A percentile compares a stretch with the other conserved stretches of the same genome.
phyloP scores from a whole-genome alignment of 2,113 vertebrate species.

The Suricata suricatta region DNA sequence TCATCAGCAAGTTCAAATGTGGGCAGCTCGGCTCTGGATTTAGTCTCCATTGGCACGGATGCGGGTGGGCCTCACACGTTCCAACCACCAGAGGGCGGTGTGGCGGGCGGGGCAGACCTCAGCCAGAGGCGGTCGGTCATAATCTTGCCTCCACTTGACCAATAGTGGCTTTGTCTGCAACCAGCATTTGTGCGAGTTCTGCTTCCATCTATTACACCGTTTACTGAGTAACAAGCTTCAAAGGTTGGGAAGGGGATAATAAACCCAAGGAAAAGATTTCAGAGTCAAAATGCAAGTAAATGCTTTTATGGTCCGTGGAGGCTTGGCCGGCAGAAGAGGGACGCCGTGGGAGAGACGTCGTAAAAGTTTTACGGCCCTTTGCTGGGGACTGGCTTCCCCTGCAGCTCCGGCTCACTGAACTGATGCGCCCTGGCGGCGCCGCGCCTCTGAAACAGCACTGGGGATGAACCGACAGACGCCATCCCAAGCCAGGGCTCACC shows the following conservation, averaged over 20 bases:
- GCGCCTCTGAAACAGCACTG: accelerated
- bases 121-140: accelerated
- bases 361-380: not conserved
- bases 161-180: not conserved
- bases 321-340: not conserved
- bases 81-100: accelerated
- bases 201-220: not conserved
- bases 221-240: conserved; percentile 26
- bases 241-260: not conserved
- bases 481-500: not conserved
- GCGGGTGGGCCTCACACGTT: not conserved
- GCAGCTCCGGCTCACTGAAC: not conserved
- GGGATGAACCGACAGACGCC: not conserved
- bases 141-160: not conserved
- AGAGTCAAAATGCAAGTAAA: not conserved
- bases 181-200: not conserved
- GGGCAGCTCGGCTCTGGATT: not conserved
- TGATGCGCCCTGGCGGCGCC: accelerated
- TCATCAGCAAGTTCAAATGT: not conserved
- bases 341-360: not conserved
- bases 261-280: conserved; percentile 1
- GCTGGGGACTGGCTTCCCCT: not conserved
- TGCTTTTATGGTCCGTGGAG: not conserved
- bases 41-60: not conserved
- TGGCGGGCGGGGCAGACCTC: not conserved